phyloP scores from a whole-genome alignment of 1,140 invertebrate genomes.

The Tetraneura akinire region DNA sequence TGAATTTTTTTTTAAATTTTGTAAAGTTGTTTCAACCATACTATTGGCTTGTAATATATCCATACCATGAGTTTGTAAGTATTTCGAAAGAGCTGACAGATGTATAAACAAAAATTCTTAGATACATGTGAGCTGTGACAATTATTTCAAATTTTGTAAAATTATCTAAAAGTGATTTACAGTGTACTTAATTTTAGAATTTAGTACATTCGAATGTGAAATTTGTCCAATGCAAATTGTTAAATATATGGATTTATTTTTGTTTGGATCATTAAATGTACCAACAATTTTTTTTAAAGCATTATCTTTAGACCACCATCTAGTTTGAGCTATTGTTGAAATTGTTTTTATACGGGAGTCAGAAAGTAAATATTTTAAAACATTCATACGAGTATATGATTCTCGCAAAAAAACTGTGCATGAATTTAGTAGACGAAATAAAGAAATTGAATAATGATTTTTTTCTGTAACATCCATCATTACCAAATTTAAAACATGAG shows the following conservation, averaged over 20 bases:
- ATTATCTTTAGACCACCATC: constrained; percentile 26
- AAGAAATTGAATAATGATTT: no score
- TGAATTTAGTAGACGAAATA: no score
- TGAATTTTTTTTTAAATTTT: not conserved
- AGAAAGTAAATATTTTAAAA: not conserved
- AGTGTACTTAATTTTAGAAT: constrained; percentile 1
- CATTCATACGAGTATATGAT: no score
- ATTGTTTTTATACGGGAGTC: constrained; percentile 22
- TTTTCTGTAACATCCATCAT: no score
- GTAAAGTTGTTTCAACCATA: not conserved
- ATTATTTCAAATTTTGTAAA: constrained; percentile 12
- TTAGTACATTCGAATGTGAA: not conserved
- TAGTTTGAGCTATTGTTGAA: constrained; percentile 11
- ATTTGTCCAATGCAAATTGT: not conserved
- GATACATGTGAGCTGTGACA: not conserved
- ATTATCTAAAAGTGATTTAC: not conserved
- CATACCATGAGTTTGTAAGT: not conserved
- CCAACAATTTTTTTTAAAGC: constrained; percentile 5
- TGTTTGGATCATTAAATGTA: not conserved
- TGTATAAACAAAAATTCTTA: not conserved
- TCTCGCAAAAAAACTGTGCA: no score
- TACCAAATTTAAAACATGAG: no score
- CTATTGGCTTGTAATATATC: not conserved
- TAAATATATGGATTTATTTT: constrained; percentile 6
- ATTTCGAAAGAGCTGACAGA: not conserved